Conservation (phyloP, 2,113 vertebrate genomes). For the Centropristis striata region DNA sequence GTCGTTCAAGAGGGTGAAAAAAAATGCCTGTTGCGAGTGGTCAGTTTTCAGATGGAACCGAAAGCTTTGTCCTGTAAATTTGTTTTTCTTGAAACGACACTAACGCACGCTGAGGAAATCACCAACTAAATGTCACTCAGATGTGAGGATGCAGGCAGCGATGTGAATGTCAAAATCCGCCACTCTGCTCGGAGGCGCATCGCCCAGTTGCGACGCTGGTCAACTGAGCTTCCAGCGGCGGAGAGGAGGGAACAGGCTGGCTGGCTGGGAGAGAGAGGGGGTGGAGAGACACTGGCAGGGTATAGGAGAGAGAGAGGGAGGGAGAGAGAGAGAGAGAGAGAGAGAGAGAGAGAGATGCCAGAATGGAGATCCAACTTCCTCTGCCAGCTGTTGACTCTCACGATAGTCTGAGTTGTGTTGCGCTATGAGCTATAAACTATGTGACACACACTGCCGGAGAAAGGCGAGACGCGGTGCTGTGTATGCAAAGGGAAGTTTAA, state of each 20-base stretch:
- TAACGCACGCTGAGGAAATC: neutral
- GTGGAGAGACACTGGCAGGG: constrained; percentile 4
- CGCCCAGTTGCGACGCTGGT: constrained; percentile 86
- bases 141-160: neutral
- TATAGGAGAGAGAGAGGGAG: neutral
- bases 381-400: constrained; percentile 62
- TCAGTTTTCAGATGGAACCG: constrained; percentile 47
- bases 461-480: too few relatives aligned
- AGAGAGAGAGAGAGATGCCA: constrained; percentile 9
- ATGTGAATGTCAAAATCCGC: constrained; percentile 28
- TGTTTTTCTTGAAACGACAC: constrained; percentile 23
- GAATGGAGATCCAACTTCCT: constrained; percentile 25
- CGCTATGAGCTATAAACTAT: neutral
- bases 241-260: constrained; percentile 51
- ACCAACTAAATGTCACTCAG: neutral
- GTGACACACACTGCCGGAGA: too few relatives aligned
- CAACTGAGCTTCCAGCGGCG: constrained; percentile 71
- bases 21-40: constrained; percentile 17
- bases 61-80: constrained; percentile 61
- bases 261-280: constrained; percentile 17
- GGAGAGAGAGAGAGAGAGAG: neutral
- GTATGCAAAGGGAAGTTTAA: too few relatives aligned
- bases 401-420: neutral
- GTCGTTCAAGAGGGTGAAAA: constrained; percentile 19
- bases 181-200: constrained; percentile 70